A percentile compares a stretch with the other conserved stretches of the same genome.
Conservation (phyloP, 2,113 vertebrate species). For the Dipodomys spectabilis region DNA sequence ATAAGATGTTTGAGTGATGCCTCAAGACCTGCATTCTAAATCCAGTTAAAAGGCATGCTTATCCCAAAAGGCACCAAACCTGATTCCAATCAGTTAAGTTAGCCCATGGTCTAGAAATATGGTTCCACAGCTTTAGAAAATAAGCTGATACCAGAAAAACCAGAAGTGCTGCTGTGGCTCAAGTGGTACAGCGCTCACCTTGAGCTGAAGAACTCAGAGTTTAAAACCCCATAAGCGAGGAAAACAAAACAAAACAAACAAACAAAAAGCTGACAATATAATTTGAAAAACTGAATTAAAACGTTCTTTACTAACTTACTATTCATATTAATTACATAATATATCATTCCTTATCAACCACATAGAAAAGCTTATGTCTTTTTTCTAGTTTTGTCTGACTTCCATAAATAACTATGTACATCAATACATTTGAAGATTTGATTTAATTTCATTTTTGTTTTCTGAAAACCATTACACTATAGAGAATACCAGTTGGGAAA, state of each 20-base stretch:
- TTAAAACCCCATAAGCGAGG: no score
- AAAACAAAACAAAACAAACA: no score
- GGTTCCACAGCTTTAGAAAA: background rate
- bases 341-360: background rate
- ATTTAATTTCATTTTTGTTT: conserved; percentile 34
- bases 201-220: no score
- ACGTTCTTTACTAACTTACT: conserved; percentile 5
- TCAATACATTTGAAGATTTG: conserved; percentile 37
- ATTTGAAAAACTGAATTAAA: background rate
- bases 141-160: background rate
- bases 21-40: background rate
- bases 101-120: background rate
- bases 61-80: background rate
- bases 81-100: background rate
- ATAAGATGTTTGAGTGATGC: conserved; percentile 8
- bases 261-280: background rate
- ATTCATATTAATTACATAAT: background rate
- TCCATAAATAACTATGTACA: conserved; percentile 33
- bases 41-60: background rate
- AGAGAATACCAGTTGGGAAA: conserved; percentile 10
- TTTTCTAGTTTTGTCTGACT: conserved; percentile 28
- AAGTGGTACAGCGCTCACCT: no score
- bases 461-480: conserved; percentile 35
- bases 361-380: background rate
- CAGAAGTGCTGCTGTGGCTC: no score